These are phyloP conservation scores for Macrosteles quadrilineatus DNA, from an alignment of 1,140 invertebrate species.

Conservation along the genomic window DNA sequence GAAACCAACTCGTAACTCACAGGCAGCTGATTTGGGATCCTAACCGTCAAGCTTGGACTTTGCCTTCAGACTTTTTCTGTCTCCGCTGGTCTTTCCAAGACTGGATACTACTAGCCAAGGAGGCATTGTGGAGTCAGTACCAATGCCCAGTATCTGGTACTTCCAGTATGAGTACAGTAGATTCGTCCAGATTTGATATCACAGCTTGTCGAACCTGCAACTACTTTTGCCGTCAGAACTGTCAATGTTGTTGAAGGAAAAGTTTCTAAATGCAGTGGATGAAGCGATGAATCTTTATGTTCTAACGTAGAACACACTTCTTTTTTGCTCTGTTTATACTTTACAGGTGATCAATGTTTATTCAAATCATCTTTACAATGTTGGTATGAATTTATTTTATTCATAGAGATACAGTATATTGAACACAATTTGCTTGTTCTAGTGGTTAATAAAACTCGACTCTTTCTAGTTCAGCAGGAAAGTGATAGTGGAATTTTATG, in stretches of 20 bases:
- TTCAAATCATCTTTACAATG: too few species aligned
- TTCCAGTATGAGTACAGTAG: background rate
- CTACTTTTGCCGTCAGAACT: constrained; percentile 3
- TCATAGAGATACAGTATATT: too few species aligned
- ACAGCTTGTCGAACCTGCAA: background rate
- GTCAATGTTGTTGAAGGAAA: constrained; percentile 16
- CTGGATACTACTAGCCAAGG: background rate
- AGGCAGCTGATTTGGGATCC: constrained; percentile 2
- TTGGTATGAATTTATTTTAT: too few species aligned
- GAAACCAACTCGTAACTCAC: background rate
- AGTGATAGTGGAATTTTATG: too few species aligned
- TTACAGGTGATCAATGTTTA: too few species aligned
- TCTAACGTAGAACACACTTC: too few species aligned
- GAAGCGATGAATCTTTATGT: too few species aligned
- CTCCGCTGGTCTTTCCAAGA: constrained; percentile 11
- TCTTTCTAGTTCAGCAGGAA: too few species aligned
- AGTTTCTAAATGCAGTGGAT: too few species aligned
- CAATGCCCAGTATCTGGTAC: constrained; percentile 4
- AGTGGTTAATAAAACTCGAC: too few species aligned
- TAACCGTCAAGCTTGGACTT: background rate
- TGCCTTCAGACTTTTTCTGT: background rate
- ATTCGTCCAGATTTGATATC: background rate
- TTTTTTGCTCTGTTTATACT: too few species aligned
- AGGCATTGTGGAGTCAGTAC: constrained; percentile 11
- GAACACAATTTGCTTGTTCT: too few species aligned